Conservation (phyloP, 1,140 invertebrate species). For the Parasteatoda tepidariorum region DNA sequence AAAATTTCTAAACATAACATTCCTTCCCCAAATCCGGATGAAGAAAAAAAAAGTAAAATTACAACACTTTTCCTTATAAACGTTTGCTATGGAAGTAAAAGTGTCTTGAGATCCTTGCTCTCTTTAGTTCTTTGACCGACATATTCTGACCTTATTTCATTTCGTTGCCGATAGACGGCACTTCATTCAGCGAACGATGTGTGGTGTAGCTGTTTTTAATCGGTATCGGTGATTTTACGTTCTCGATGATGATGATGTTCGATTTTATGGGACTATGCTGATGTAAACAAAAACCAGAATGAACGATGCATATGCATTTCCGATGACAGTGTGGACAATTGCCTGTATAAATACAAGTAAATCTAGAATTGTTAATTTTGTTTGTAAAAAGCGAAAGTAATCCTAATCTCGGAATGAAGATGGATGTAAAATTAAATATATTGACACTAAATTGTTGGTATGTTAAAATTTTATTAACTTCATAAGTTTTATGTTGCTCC, state of each 20-base stretch:
- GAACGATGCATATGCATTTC: neutral
- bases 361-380: neutral
- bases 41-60: neutral
- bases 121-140: conserved; percentile 45
- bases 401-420: conserved; percentile 59
- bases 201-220: neutral
- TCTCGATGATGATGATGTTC: too few relatives aligned
- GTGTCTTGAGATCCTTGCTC: conserved; percentile 19
- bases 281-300: neutral
- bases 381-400: neutral
- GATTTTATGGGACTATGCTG: too few relatives aligned
- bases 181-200: neutral
- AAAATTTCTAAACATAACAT: too few relatives aligned
- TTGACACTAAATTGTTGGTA: conserved; percentile 76
- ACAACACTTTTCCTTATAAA: conserved; percentile 32
- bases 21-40: conserved; percentile 21
- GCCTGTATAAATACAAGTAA: too few relatives aligned
- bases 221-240: neutral
- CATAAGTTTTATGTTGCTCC: too few relatives aligned
- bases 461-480: conserved; percentile 59
- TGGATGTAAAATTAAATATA: conserved; percentile 66
- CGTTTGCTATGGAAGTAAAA: conserved; percentile 19
- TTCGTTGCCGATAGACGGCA: conserved; percentile 17
- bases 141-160: conserved; percentile 35
- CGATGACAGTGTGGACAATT: neutral